phyloP scores from a whole-genome alignment of 2,113 vertebrate species.

The Gallinago undulata region DNA sequence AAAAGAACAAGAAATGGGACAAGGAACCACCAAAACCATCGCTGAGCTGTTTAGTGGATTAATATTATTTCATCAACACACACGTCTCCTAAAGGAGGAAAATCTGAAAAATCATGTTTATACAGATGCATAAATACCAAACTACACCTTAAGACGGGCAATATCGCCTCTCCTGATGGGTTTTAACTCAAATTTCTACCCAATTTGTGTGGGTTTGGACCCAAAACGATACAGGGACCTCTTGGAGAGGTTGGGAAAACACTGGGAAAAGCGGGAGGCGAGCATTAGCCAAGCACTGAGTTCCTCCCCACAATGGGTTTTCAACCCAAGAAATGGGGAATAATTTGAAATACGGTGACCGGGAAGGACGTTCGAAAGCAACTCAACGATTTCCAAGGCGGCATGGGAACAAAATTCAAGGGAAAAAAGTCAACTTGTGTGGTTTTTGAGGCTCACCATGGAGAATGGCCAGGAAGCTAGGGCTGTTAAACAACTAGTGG shows the following conservation, averaged over 20 bases:
- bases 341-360: neutral
- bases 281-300: neutral
- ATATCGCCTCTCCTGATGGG: neutral
- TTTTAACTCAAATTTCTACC: neutral
- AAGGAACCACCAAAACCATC: fast-evolving
- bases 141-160: neutral
- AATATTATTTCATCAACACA: neutral
- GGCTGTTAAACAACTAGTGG: neutral
- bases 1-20: neutral
- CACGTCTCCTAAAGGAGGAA: no score
- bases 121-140: neutral
- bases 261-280: no score
- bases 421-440: neutral
- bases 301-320: neutral
- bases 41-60: neutral
- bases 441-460: neutral
- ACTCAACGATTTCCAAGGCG: neutral
- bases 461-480: neutral
- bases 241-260: neutral
- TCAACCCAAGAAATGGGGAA: neutral
- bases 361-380: neutral
- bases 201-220: neutral
- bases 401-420: neutral
- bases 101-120: neutral
- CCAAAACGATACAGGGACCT: neutral